Conservation (phyloP, 1,140 invertebrate species). For the Drosophila nigromelanica region DNA sequence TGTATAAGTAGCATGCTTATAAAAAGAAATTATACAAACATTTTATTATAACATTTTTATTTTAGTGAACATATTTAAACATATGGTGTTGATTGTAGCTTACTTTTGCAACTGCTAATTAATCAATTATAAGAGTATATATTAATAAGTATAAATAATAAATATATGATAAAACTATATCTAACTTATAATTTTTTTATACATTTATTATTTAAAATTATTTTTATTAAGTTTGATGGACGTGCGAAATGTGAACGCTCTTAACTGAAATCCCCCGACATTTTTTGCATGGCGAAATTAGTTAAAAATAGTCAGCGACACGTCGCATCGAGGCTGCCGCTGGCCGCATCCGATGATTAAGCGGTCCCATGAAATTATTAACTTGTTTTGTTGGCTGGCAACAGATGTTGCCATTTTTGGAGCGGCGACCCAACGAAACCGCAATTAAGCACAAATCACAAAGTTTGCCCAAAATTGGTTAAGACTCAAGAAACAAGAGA, state of each 20-base stretch:
- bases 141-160: neutral
- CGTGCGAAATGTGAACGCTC: neutral
- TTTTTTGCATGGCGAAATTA: slow-evolving; percentile 42
- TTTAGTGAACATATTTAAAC: too few relatives aligned
- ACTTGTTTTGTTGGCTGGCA: slow-evolving; percentile 44
- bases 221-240: neutral
- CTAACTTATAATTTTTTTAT: too few relatives aligned
- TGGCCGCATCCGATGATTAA: slow-evolving; percentile 39
- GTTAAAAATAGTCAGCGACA: slow-evolving; percentile 46
- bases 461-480: slow-evolving; percentile 52
- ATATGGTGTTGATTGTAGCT: too few relatives aligned
- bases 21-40: too few relatives aligned
- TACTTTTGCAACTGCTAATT: too few relatives aligned
- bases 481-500: slow-evolving; percentile 35
- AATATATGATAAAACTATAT: neutral
- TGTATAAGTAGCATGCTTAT: too few relatives aligned
- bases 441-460: slow-evolving; percentile 56
- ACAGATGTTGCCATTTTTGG: slow-evolving; percentile 45
- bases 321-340: slow-evolving; percentile 8
- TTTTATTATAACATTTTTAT: too few relatives aligned
- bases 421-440: slow-evolving; percentile 28
- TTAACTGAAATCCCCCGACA: neutral
- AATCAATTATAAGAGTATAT: too few relatives aligned
- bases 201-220: neutral
- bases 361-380: slow-evolving; percentile 44